These are phyloP conservation scores for Drosophila lacicola DNA, from an alignment of 2,888 invertebrate species.

Conservation along the genomic window DNA sequence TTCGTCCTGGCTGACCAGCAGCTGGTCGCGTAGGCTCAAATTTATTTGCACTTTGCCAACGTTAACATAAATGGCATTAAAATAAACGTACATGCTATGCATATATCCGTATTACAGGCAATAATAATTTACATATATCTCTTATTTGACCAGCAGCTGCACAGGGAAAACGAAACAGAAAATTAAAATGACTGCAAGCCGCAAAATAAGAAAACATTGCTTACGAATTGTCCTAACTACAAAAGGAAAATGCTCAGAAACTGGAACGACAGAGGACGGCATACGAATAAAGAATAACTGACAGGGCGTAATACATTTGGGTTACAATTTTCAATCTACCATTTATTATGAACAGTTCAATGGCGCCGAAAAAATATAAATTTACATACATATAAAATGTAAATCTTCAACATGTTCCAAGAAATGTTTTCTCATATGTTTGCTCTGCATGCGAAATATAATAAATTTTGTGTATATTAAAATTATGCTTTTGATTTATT, in stretches of 20 bases:
- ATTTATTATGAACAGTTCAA: slow-evolving; percentile 59
- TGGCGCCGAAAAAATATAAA: slow-evolving; percentile 28
- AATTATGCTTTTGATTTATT: too few species aligned
- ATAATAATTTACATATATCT: slow-evolving; percentile 47
- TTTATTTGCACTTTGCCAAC: slow-evolving; percentile 35
- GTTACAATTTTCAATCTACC: slow-evolving; percentile 49
- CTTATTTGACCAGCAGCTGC: not conserved
- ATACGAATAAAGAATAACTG: slow-evolving; percentile 22
- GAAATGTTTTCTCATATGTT: not conserved
- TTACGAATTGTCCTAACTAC: slow-evolving; percentile 34
- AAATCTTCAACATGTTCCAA: not conserved
- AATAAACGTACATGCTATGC: slow-evolving; percentile 24
- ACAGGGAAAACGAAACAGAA: slow-evolving; percentile 19
- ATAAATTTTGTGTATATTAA: too few species aligned
- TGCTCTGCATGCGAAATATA: not conserved
- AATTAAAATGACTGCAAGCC: slow-evolving; percentile 36
- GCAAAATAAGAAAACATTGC: slow-evolving; percentile 29
- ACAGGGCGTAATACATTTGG: slow-evolving; percentile 32
- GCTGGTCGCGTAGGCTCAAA: slow-evolving; percentile 13
- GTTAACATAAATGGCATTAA: slow-evolving; percentile 40
- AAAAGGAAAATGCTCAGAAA: not conserved
- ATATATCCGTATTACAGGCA: slow-evolving; percentile 17
- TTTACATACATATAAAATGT: slow-evolving; percentile 10
- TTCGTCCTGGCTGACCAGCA: slow-evolving; percentile 34
- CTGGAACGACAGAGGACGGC: not conserved